A percentile compares a stretch with the other conserved stretches of the same genome.
Evolutionary conservation across 2,797 vertebrate species (phyloP).

Genomic region (Syndactyla subalaris): DNA sequence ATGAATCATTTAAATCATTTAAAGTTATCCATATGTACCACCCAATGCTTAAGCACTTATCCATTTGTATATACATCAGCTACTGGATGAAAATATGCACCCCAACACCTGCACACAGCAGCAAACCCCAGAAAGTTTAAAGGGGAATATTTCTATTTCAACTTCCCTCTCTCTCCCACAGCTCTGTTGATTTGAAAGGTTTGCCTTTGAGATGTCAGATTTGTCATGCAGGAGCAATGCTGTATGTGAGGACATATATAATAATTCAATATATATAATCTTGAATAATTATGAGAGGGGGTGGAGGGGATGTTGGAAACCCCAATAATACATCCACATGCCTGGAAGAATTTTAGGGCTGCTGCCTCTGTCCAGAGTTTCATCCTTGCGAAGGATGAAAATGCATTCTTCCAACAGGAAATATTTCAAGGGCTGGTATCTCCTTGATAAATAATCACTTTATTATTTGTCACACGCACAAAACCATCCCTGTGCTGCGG

Average conservation of each 20-base stretch:
- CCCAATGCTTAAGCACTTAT: not conserved
- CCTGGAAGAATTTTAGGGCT: slow-evolving; percentile 54
- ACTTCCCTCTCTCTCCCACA: not conserved
- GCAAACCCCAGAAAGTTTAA: slow-evolving; percentile 13
- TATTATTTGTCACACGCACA: slow-evolving; percentile 44
- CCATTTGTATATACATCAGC: too few species aligned
- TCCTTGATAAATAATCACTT: slow-evolving; percentile 42
- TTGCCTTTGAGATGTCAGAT: not conserved
- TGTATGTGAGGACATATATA: not conserved
- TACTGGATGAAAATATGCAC: not conserved
- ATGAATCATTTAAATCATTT: not conserved
- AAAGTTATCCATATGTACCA: not conserved
- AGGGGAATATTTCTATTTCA: not conserved
- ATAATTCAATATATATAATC: not conserved
- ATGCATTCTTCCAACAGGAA: slow-evolving; percentile 9
- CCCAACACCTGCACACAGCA: not conserved
- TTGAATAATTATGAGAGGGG: not conserved
- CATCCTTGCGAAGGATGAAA: not conserved
- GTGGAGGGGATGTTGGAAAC: not conserved
- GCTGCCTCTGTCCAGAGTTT: slow-evolving; percentile 63
- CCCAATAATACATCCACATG: not conserved
- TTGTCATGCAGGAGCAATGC: not conserved
- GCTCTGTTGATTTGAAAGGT: not conserved
- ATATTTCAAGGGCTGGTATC: slow-evolving; percentile 18
- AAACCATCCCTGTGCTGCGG: not conserved